These are phyloP conservation scores for Poliocrania exsul DNA, from an alignment of 2,797 vertebrate genomes.

Conservation along the genomic window DNA sequence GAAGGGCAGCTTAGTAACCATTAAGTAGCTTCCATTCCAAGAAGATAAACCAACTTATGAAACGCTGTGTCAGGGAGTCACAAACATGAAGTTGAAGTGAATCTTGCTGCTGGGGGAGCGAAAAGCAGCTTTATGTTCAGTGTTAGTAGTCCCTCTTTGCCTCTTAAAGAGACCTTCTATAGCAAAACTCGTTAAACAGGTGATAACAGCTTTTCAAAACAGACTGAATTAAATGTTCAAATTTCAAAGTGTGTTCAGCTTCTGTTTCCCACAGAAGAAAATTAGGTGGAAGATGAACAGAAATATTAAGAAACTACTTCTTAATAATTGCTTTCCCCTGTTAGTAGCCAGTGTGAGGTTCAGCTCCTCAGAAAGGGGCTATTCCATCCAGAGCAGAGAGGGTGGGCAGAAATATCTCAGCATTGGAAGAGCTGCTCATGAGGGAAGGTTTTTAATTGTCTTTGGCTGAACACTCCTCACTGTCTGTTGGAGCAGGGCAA, in stretches of 20 bases:
- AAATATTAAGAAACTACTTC: neutral
- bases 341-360: neutral
- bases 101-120: neutral
- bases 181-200: slow-evolving; percentile 4
- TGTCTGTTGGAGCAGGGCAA: neutral
- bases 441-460: neutral
- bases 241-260: neutral
- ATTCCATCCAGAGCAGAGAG: neutral
- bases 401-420: neutral
- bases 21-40: neutral
- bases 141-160: neutral
- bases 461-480: neutral
- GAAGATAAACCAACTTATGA: neutral
- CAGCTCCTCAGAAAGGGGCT: neutral
- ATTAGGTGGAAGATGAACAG: slow-evolving; percentile 8
- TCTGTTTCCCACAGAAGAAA: slow-evolving; percentile 25
- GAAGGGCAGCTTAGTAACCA: slow-evolving; percentile 7
- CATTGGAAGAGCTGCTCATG: neutral
- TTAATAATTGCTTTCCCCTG: slow-evolving; percentile 1
- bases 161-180: neutral
- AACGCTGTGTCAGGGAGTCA: neutral
- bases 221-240: slow-evolving; percentile 20
- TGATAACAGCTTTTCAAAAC: slow-evolving; percentile 33
- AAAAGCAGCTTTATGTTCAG: neutral
- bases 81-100: neutral